phyloP scores from a whole-genome alignment of 2,888 invertebrate species.

The Trisateles emortualis region DNA sequence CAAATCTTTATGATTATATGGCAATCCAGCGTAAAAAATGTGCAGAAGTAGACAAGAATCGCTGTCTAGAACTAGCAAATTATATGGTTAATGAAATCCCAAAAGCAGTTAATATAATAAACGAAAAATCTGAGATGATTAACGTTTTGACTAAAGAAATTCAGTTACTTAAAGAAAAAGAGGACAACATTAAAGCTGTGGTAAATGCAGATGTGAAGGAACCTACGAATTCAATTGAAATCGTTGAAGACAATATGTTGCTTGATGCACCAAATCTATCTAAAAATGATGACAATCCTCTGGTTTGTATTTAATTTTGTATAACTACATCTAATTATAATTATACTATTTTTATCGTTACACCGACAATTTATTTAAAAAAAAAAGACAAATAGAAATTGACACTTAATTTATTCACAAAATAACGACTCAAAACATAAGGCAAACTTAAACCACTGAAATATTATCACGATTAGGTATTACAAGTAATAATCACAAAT shows the following conservation, averaged over 20 bases:
- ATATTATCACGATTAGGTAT: too few species aligned
- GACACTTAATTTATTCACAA: too few species aligned
- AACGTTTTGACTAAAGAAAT: slow-evolving; percentile 49
- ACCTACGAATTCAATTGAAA: slow-evolving; percentile 1
- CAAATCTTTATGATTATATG: slow-evolving; percentile 52
- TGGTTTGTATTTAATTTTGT: slow-evolving; percentile 32
- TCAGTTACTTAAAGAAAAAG: slow-evolving; percentile 27
- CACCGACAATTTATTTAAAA: too few species aligned
- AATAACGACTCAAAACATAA: too few species aligned
- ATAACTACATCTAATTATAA: too few species aligned
- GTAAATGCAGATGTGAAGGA: slow-evolving; percentile 6
- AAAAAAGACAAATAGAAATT: too few species aligned
- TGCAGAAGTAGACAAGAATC: slow-evolving; percentile 53
- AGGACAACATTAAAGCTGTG: slow-evolving; percentile 15
- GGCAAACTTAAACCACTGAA: too few species aligned
- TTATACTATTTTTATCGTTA: too few species aligned
- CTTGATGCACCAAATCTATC: not conserved
- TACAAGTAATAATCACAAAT: too few species aligned
- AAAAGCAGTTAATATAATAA: slow-evolving; percentile 49
- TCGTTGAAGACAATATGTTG: slow-evolving; percentile 1
- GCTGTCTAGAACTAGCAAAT: slow-evolving; percentile 64
- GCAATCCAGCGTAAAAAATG: slow-evolving; percentile 52
- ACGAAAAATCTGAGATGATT: slow-evolving; percentile 51
- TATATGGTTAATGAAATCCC: slow-evolving; percentile 64
- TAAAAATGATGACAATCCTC: slow-evolving; percentile 28